Evolutionary conservation across 1,140 invertebrate species (phyloP).

Genomic region (Formica exsecta): DNA sequence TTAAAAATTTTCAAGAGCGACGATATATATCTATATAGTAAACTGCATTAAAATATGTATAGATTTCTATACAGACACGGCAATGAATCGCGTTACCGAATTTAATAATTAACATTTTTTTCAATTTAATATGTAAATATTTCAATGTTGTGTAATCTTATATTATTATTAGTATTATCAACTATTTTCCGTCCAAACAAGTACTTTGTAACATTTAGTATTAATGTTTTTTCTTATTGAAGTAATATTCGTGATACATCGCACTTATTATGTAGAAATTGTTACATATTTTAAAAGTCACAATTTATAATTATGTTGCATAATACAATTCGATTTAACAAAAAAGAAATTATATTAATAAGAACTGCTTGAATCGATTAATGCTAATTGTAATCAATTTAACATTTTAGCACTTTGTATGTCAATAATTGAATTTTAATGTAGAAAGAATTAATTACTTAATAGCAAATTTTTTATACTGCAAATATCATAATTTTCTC

Average conservation of each 20-base stretch:
- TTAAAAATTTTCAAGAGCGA: background rate
- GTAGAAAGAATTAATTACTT: background rate
- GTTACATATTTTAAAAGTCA: conserved; percentile 25
- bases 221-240: conserved; percentile 8
- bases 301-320: background rate
- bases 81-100: conserved; percentile 41
- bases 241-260: background rate
- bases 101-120: conserved; percentile 46
- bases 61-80: conserved; percentile 31
- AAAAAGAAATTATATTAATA: background rate
- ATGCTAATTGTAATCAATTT: conserved; percentile 17
- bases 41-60: background rate
- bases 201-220: conserved; percentile 44
- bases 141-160: conserved; percentile 9
- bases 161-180: conserved; percentile 46
- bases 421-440: conserved; percentile 16
- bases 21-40: background rate
- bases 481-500: background rate
- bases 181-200: conserved; percentile 50
- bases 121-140: conserved; percentile 24
- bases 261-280: conserved; percentile 7
- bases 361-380: background rate
- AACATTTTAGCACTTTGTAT: background rate
- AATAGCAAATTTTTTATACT: background rate
- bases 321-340: background rate